These are phyloP conservation scores for Oscheius sp. DNA, from an alignment of 2,888 invertebrate species.

Conservation along the genomic window DNA sequence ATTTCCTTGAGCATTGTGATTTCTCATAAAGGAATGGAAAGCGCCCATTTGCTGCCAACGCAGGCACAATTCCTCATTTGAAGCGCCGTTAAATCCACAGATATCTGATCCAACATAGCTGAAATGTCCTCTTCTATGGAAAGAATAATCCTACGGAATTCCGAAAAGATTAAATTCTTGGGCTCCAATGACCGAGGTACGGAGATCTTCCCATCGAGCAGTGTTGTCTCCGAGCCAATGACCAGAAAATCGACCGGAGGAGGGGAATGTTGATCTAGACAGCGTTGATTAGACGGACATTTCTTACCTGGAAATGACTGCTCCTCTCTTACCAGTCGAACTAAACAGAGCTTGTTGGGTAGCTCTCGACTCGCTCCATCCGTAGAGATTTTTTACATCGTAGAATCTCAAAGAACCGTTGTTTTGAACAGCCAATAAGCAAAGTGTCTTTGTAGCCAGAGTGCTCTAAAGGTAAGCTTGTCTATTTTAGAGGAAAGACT, in stretches of 20 bases:
- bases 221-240: slow-evolving; percentile 88
- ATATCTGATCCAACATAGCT: slow-evolving; percentile 75
- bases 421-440: slow-evolving; percentile 62
- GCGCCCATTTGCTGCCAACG: slow-evolving; percentile 78
- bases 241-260: slow-evolving; percentile 75
- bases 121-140: neutral
- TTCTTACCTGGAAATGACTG: slow-evolving; percentile 68
- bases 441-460: slow-evolving; percentile 69
- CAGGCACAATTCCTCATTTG: slow-evolving; percentile 77
- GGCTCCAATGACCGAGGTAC: slow-evolving; percentile 62
- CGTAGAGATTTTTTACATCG: slow-evolving; percentile 77
- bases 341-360: slow-evolving; percentile 78
- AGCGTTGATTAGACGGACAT: neutral
- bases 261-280: slow-evolving; percentile 74
- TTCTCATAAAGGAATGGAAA: slow-evolving; percentile 70
- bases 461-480: slow-evolving; percentile 2
- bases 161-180: slow-evolving; percentile 61
- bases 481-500: neutral
- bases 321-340: slow-evolving; percentile 73
- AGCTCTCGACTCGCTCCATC: slow-evolving; percentile 82
- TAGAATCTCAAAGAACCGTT: slow-evolving; percentile 61
- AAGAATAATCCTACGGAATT: slow-evolving; percentile 48
- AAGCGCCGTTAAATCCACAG: slow-evolving; percentile 75
- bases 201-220: slow-evolving; percentile 84
- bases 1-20: slow-evolving; percentile 66